Conservation (phyloP, 2,113 vertebrate genomes). For the Abramis brama region DNA sequence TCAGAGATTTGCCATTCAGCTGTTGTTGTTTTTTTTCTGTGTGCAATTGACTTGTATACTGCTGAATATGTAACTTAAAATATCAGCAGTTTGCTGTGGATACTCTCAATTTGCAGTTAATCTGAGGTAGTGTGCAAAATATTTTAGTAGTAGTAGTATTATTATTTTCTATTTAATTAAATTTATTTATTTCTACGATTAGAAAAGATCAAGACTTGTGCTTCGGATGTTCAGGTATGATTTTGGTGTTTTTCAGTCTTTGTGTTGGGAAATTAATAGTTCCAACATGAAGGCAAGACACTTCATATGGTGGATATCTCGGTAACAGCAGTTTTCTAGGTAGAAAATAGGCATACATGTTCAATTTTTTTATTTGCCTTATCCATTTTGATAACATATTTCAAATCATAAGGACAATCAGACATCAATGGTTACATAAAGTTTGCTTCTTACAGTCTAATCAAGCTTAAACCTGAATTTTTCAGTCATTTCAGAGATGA, state of each 20-base stretch:
- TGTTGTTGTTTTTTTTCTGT: not conserved
- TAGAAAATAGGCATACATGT: too few species aligned
- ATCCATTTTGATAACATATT: not conserved
- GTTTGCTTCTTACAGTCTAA: not conserved
- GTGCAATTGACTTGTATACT: not conserved
- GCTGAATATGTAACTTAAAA: not conserved
- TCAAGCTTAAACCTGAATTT: too few species aligned
- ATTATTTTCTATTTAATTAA: not conserved
- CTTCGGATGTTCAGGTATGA: not conserved
- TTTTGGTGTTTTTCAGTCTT: not conserved
- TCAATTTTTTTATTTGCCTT: too few species aligned
- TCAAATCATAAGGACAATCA: not conserved
- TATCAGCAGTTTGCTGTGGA: not conserved
- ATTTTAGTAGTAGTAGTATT: not conserved
- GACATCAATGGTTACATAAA: not conserved
- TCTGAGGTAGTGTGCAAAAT: not conserved
- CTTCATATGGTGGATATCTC: not conserved
- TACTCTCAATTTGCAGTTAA: constrained; percentile 4
- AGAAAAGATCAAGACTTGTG: not conserved
- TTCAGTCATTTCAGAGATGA: too few species aligned
- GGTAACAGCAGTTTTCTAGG: not conserved
- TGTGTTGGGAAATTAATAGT: not conserved
- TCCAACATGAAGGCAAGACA: not conserved
- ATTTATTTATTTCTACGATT: not conserved
- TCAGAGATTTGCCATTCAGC: constrained; percentile 16